These are phyloP conservation scores for Anarhynchus alexandrinus DNA, from an alignment of 2,113 vertebrate species.

Conservation along the genomic window DNA sequence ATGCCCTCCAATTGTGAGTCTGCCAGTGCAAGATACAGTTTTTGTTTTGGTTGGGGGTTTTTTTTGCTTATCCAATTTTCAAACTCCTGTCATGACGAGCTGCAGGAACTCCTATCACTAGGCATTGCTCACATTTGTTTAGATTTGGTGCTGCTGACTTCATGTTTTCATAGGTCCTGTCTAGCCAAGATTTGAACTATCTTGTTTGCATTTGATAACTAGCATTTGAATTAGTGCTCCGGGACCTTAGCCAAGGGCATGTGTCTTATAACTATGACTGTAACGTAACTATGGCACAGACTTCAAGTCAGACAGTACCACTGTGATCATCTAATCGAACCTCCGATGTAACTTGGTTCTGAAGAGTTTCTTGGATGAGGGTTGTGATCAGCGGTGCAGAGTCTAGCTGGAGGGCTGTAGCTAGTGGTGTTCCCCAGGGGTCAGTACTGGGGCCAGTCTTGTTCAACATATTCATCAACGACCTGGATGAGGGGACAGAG, in stretches of 20 bases:
- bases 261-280: neutral
- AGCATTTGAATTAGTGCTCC: neutral
- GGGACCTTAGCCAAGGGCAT: neutral
- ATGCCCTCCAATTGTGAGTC: neutral
- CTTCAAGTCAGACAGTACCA: neutral
- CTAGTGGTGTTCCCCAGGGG: too few species aligned
- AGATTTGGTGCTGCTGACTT: neutral
- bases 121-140: neutral
- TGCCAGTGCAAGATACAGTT: rapidly evolving
- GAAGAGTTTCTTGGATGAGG: neutral
- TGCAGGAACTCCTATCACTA: neutral
- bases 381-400: too few species aligned
- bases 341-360: rapidly evolving
- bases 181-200: neutral
- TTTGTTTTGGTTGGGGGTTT: neutral
- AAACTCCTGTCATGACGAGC: neutral
- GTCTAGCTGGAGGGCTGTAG: too few species aligned
- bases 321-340: rapidly evolving
- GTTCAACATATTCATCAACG: too few species aligned
- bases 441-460: too few species aligned
- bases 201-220: neutral
- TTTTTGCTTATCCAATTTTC: neutral
- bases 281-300: too few species aligned
- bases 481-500: too few species aligned
- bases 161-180: neutral